These are phyloP conservation scores for Chaetodon trifascialis DNA, from an alignment of 2,113 vertebrate genomes.

Conservation along the genomic window DNA sequence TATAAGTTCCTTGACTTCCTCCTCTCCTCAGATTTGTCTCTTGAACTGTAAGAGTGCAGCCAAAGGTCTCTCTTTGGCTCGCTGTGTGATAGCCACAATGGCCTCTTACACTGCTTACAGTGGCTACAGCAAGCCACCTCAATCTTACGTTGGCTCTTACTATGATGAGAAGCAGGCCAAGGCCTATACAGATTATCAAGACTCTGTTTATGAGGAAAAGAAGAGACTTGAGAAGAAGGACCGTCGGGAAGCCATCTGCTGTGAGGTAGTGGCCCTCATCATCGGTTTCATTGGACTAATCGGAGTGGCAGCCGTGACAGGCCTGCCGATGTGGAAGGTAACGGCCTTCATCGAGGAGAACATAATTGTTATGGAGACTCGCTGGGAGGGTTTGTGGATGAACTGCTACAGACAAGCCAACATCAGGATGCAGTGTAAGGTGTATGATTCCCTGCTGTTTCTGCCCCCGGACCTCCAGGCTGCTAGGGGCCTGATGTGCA, in stretches of 20 bases:
- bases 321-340: conserved; percentile 96
- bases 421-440: conserved; percentile 91
- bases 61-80: conserved; percentile 18
- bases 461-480: conserved; percentile 88
- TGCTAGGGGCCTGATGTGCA: conserved; percentile 91
- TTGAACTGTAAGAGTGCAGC: conserved; percentile 10
- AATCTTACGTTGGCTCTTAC: conserved; percentile 64
- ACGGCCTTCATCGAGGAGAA: conserved; percentile 91
- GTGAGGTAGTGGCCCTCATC: conserved; percentile 87
- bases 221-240: conserved; percentile 77
- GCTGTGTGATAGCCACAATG: conserved; percentile 49
- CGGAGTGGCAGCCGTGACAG: conserved; percentile 88
- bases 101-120: conserved; percentile 78
- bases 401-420: conserved; percentile 91
- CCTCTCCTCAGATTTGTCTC: conserved; percentile 57
- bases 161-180: conserved; percentile 69
- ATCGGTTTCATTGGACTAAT: conserved; percentile 88
- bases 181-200: conserved; percentile 56
- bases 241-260: conserved; percentile 70
- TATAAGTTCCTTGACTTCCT: conserved; percentile 67
- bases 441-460: conserved; percentile 89
- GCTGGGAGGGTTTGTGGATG: conserved; percentile 98
- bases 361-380: conserved; percentile 86
- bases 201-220: conserved; percentile 76
- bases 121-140: conserved; percentile 74